Evolutionary conservation across 1,140 invertebrate species (phyloP).

Genomic region (Meloidogyne exigua): DNA sequence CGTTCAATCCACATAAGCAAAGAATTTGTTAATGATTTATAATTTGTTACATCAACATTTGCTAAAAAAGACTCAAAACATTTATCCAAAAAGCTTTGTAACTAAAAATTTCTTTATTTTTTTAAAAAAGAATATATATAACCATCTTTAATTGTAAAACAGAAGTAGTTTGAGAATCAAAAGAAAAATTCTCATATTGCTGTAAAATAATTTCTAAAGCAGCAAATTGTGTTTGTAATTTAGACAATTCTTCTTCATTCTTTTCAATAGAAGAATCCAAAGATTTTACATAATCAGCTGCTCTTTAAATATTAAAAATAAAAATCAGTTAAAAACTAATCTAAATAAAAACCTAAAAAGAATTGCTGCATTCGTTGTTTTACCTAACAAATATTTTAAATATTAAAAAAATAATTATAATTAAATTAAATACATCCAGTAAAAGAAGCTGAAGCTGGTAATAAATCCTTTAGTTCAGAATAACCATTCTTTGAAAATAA

Average conservation of each 20-base stretch:
- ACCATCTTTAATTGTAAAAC: conserved; percentile 53
- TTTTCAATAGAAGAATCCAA: conserved; percentile 52
- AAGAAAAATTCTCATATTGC: conserved; percentile 57
- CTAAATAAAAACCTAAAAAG: conserved; percentile 52
- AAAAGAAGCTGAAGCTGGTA: conserved; percentile 55
- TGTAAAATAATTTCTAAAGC: conserved; percentile 58
- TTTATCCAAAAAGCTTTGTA: conserved; percentile 55
- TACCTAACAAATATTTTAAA: conserved; percentile 38
- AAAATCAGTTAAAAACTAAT: conserved; percentile 20
- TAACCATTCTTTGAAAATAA: conserved; percentile 56
- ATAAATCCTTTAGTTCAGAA: conserved; percentile 59
- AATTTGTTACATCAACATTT: conserved; percentile 49
- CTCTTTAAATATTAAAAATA: conserved; percentile 26
- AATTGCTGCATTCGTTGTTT: conserved; percentile 61
- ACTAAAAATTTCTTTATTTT: conserved; percentile 34
- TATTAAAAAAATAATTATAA: not conserved
- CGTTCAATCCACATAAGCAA: conserved; percentile 44
- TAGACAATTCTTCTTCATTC: conserved; percentile 49
- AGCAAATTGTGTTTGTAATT: conserved; percentile 46
- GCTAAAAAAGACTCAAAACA: conserved; percentile 53
- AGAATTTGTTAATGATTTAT: conserved; percentile 51
- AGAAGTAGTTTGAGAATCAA: conserved; percentile 44
- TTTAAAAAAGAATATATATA: conserved; percentile 12
- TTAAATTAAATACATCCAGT: conserved; percentile 43
- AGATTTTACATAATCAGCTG: conserved; percentile 60